These are phyloP conservation scores for Prolemur simus DNA, from an alignment of 2,113 vertebrate species.

Conservation along the genomic window DNA sequence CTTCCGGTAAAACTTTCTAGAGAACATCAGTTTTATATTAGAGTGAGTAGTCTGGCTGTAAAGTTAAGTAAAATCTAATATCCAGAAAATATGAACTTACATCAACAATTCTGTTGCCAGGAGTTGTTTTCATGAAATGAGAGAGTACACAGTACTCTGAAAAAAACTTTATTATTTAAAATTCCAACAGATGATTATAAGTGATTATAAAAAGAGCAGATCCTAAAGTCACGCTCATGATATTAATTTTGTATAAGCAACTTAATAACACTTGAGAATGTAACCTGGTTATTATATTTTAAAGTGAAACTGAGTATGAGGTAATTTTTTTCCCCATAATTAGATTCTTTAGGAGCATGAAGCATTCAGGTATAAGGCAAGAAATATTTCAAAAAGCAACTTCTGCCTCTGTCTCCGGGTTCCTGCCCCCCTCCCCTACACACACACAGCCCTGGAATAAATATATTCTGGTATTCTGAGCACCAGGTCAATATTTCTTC, in stretches of 20 bases:
- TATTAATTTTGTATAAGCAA: slow-evolving; percentile 88
- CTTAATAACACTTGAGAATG: slow-evolving; percentile 72
- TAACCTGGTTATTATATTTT: slow-evolving; percentile 39
- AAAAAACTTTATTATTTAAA: slow-evolving; percentile 35
- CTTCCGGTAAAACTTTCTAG: slow-evolving; percentile 36
- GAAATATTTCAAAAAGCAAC: background rate
- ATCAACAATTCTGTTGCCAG: slow-evolving; percentile 8
- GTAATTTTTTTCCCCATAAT: background rate
- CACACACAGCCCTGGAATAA: background rate
- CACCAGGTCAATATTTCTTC: slow-evolving; percentile 5
- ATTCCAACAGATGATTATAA: background rate
- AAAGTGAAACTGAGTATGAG: slow-evolving; percentile 8
- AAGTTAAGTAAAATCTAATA: slow-evolving; percentile 43
- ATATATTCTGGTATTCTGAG: background rate
- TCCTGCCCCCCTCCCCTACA: background rate
- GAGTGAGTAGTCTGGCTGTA: slow-evolving; percentile 36
- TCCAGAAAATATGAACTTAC: background rate
- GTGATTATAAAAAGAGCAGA: slow-evolving; percentile 84
- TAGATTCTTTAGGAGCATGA: background rate
- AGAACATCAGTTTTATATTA: slow-evolving; percentile 55
- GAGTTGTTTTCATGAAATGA: slow-evolving; percentile 58
- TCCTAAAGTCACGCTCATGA: slow-evolving; percentile 89
- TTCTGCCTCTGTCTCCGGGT: background rate
- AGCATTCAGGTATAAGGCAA: background rate
- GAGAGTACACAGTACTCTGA: background rate